Conservation (phyloP, 2,797 vertebrate genomes). For the Semotilus atromaculatus region DNA sequence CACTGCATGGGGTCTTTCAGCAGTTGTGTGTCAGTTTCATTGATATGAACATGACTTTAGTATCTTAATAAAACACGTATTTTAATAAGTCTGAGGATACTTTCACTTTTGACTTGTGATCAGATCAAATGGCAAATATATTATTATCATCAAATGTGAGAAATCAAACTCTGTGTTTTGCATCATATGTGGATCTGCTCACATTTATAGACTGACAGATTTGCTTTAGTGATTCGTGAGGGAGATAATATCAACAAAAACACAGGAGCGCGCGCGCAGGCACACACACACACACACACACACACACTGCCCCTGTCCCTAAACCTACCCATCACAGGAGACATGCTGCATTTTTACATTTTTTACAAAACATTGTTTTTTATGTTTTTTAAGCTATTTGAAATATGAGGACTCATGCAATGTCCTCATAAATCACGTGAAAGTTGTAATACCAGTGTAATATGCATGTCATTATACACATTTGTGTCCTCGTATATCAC, state of each 20-base stretch:
- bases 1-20: fast-evolving
- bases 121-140: neutral
- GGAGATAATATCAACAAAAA: neutral
- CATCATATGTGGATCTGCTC: neutral
- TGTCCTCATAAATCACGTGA: no score
- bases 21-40: neutral
- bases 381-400: no score
- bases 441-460: no score
- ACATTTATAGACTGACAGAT: neutral
- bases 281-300: constrained; percentile 55
- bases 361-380: no score
- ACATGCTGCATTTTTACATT: no score
- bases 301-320: no score
- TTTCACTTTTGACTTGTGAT: neutral
- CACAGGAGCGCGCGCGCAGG: no score
- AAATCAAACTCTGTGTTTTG: neutral
- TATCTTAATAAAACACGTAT: neutral
- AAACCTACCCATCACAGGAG: no score
- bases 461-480: no score
- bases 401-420: no score
- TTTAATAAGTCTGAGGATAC: neutral
- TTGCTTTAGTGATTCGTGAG: neutral
- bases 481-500: no score
- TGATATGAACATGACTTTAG: no score
- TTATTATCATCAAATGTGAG: neutral